Evolutionary conservation across 2,888 invertebrate species (phyloP).

Genomic region (Lucinisca nassula): DNA sequence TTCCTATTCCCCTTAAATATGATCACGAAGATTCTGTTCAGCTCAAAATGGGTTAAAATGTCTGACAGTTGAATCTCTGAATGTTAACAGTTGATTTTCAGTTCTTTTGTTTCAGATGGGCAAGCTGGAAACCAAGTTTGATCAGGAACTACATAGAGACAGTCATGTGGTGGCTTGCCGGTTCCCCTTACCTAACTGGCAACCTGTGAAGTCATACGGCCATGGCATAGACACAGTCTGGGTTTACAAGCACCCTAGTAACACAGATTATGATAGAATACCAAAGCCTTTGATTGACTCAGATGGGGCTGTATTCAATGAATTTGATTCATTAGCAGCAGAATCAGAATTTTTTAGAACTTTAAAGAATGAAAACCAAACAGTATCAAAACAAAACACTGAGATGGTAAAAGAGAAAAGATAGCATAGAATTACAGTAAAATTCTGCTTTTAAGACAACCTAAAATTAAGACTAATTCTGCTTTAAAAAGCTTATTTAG

Average conservation of each 20-base stretch:
- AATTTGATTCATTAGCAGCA: neutral
- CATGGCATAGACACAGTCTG: constrained; percentile 96
- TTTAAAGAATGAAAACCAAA: neutral
- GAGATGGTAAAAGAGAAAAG: neutral
- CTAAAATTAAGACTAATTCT: too few relatives aligned
- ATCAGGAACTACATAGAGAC: constrained; percentile 91
- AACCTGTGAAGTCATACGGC: constrained; percentile 92
- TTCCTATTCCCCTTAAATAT: too few relatives aligned
- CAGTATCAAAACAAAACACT: neutral
- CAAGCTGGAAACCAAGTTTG: constrained; percentile 93
- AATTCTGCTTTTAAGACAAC: too few relatives aligned
- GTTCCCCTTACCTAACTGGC: constrained; percentile 94
- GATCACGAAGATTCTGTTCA: too few relatives aligned
- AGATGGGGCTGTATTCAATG: neutral
- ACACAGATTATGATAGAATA: neutral
- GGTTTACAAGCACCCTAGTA: constrained; percentile 90
- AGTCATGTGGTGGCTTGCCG: constrained; percentile 95
- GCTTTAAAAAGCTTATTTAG: too few relatives aligned
- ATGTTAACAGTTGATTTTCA: too few relatives aligned
- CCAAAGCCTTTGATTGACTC: neutral
- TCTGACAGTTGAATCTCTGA: too few relatives aligned
- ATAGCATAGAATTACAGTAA: neutral
- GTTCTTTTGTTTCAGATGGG: constrained; percentile 92
- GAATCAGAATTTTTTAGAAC: neutral
- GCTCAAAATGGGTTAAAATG: too few relatives aligned